phyloP scores from a whole-genome alignment of 2,888 invertebrate species.

The Eudemis profundana region DNA sequence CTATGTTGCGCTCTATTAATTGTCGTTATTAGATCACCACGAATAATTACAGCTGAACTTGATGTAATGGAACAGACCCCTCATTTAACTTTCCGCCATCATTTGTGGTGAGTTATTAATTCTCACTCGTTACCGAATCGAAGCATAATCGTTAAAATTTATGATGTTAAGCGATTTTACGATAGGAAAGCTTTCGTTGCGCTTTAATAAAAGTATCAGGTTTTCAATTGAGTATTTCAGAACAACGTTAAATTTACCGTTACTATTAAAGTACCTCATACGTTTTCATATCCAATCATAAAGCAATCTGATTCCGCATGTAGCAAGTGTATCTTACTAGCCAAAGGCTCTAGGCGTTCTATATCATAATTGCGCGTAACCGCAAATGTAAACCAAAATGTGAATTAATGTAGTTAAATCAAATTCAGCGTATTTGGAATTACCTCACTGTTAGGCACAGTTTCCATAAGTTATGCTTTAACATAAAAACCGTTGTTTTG shows the following conservation, averaged over 20 bases:
- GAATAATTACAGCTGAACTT: slow-evolving; percentile 37
- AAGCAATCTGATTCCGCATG: not conserved
- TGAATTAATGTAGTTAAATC: too few relatives aligned
- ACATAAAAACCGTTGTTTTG: too few relatives aligned
- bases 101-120: slow-evolving; percentile 40
- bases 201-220: slow-evolving; percentile 7
- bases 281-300: not conserved
- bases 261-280: not conserved
- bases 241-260: not conserved
- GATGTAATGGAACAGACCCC: slow-evolving; percentile 27
- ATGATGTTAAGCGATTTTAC: slow-evolving; percentile 26
- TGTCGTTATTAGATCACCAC: slow-evolving; percentile 11
- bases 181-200: slow-evolving; percentile 10
- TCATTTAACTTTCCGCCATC: slow-evolving; percentile 35
- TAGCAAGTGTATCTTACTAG: not conserved
- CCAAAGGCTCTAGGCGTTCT: too few relatives aligned
- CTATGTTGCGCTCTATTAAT: slow-evolving; percentile 21
- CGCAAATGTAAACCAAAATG: too few relatives aligned
- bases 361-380: too few relatives aligned
- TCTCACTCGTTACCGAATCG: slow-evolving; percentile 36
- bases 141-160: slow-evolving; percentile 40
- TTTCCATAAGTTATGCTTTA: too few relatives aligned
- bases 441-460: too few relatives aligned
- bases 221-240: not conserved
- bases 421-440: too few relatives aligned